A percentile compares a stretch with the other conserved stretches of the same genome.
Evolutionary conservation across 2,888 invertebrate species (phyloP).

Genomic region (Trissonchulus latispiculum): DNA sequence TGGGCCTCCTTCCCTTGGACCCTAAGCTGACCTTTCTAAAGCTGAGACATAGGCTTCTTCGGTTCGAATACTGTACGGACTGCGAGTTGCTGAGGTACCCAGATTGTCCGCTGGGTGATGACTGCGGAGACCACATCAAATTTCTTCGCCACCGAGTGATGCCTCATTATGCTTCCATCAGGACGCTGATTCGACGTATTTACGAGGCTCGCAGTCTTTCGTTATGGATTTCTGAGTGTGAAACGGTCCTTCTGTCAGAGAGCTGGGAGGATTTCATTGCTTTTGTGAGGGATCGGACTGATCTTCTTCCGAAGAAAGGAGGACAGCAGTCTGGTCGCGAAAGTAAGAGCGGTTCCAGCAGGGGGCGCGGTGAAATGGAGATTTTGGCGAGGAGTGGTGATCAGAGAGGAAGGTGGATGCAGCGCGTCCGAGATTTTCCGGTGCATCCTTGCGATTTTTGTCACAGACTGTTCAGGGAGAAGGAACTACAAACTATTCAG

Average conservation of each 20-base stretch:
- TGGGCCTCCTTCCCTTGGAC: too few relatives aligned
- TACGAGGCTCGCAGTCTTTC: background rate
- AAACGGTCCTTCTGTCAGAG: background rate
- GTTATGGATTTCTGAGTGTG: background rate
- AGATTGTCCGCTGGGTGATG: background rate
- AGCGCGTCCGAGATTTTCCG: too few relatives aligned
- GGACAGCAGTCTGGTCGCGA: background rate
- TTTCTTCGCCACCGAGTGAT: background rate
- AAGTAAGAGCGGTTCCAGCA: background rate
- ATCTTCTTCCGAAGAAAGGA: too few relatives aligned
- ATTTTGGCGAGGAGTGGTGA: too few relatives aligned
- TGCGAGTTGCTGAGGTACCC: background rate
- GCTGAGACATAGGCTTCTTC: too few relatives aligned
- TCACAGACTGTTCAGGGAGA: background rate
- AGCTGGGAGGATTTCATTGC: background rate
- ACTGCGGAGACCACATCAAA: background rate
- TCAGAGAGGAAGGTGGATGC: too few relatives aligned
- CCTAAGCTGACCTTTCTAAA: too few relatives aligned
- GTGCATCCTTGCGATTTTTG: background rate
- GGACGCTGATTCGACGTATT: background rate
- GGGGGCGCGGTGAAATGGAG: too few relatives aligned
- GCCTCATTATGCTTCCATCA: background rate
- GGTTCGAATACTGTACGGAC: background rate
- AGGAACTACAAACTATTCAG: too few relatives aligned
- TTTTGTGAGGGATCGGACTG: too few relatives aligned